Evolutionary conservation across 2,113 vertebrate species (phyloP).

Genomic region (Lontra canadensis): DNA sequence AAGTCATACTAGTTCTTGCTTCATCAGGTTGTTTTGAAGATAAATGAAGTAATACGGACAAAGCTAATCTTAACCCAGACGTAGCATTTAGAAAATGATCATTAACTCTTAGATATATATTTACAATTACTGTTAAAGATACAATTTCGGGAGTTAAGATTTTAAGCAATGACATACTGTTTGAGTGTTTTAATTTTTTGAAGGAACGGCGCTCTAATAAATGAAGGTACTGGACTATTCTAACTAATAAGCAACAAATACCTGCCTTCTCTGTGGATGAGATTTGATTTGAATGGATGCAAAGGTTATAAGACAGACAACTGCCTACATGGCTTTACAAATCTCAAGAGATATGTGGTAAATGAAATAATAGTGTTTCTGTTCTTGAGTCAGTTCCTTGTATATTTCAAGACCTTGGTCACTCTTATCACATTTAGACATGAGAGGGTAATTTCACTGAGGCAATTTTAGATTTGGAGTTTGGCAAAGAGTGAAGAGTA

Average conservation of each 20-base stretch:
- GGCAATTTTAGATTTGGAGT: not conserved
- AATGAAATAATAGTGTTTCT: not conserved
- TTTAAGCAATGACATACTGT: not conserved
- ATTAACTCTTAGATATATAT: not conserved
- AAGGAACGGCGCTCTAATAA: not conserved
- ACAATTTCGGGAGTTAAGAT: not conserved
- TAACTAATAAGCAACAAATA: not conserved
- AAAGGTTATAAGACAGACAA: constrained; percentile 33
- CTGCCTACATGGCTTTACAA: not conserved
- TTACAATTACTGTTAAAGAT: not conserved
- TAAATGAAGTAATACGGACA: not conserved
- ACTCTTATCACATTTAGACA: not conserved
- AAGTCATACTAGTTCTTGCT: not conserved
- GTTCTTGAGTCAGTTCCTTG: not conserved
- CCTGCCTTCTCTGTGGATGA: not conserved
- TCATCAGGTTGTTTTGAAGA: not conserved
- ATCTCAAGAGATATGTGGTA: not conserved
- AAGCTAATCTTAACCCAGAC: not conserved
- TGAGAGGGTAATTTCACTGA: not conserved
- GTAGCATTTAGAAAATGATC: not conserved
- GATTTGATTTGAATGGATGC: not conserved
- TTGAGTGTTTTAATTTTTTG: not conserved
- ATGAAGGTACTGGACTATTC: not conserved
- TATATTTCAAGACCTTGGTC: not conserved
- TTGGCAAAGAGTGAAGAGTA: not conserved